These are phyloP conservation scores for Dryocosmus kuriphilus DNA, from an alignment of 2,888 invertebrate species.

Conservation along the genomic window DNA sequence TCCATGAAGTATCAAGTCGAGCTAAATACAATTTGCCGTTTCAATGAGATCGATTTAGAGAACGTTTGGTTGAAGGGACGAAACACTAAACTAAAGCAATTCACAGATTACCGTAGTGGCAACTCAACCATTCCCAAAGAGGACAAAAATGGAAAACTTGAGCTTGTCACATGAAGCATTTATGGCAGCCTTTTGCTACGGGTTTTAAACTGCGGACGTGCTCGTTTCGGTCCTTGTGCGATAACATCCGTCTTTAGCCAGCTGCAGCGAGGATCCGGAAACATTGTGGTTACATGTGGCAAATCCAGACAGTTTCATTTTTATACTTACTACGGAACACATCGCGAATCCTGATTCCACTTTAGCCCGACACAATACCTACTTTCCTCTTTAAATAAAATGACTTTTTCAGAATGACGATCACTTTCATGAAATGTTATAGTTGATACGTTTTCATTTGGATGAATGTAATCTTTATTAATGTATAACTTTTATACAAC, in stretches of 20 bases:
- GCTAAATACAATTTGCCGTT: background rate
- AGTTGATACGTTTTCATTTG: background rate
- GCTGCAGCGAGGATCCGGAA: slow-evolving; percentile 13
- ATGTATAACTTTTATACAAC: background rate
- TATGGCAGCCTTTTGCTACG: slow-evolving; percentile 21
- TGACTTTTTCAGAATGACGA: background rate
- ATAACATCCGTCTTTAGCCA: slow-evolving; percentile 10
- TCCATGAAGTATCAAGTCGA: background rate
- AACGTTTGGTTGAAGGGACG: background rate
- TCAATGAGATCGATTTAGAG: background rate
- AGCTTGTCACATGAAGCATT: slow-evolving; percentile 28
- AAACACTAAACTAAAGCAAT: background rate
- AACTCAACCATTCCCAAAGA: background rate
- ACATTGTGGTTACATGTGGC: slow-evolving; percentile 15
- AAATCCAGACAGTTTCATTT: slow-evolving; percentile 23
- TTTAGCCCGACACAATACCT: background rate
- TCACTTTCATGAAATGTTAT: background rate
- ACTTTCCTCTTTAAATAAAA: background rate
- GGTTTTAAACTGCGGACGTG: slow-evolving; percentile 27
- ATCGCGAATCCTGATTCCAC: slow-evolving; percentile 2
- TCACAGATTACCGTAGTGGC: background rate
- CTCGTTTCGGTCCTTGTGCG: slow-evolving; percentile 16
- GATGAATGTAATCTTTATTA: background rate
- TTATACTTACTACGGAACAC: slow-evolving; percentile 19
- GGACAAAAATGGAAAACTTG: background rate